Conservation (phyloP, 2,797 vertebrate species). For the Neosilurus mollespiculum region DNA sequence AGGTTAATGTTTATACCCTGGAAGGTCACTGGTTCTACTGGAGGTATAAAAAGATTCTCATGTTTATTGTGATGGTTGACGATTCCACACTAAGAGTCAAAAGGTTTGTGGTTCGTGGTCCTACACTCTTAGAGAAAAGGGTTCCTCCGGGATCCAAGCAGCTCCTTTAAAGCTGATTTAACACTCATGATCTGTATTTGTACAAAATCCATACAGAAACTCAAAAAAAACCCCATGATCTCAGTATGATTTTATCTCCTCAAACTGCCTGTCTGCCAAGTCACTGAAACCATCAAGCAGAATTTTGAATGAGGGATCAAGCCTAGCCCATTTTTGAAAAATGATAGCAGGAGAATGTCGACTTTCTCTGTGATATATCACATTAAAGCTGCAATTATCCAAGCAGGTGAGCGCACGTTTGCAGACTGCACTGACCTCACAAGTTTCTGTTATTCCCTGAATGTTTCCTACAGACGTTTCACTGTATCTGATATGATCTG, state of each 20-base stretch:
- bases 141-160: not conserved
- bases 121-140: not conserved
- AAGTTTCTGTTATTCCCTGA: slow-evolving; percentile 24
- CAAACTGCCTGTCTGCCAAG: slow-evolving; percentile 18
- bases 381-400: slow-evolving; percentile 53
- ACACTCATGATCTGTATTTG: not conserved
- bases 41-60: not conserved
- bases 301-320: slow-evolving; percentile 8
- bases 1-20: not conserved
- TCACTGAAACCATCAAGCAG: not conserved
- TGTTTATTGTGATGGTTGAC: not conserved
- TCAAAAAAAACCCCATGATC: not conserved
- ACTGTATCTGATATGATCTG: not conserved
- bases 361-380: slow-evolving; percentile 37
- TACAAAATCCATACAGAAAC: not conserved
- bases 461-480: slow-evolving; percentile 1
- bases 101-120: no score
- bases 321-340: slow-evolving; percentile 21
- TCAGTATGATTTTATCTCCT: not conserved
- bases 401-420: slow-evolving; percentile 49
- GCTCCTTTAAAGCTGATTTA: not conserved
- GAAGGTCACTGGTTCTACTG: not conserved
- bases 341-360: slow-evolving; percentile 37
- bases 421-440: not conserved
- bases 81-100: no score